phyloP scores from a whole-genome alignment of 1,140 invertebrate species.

The Spodoptera frugiperda region DNA sequence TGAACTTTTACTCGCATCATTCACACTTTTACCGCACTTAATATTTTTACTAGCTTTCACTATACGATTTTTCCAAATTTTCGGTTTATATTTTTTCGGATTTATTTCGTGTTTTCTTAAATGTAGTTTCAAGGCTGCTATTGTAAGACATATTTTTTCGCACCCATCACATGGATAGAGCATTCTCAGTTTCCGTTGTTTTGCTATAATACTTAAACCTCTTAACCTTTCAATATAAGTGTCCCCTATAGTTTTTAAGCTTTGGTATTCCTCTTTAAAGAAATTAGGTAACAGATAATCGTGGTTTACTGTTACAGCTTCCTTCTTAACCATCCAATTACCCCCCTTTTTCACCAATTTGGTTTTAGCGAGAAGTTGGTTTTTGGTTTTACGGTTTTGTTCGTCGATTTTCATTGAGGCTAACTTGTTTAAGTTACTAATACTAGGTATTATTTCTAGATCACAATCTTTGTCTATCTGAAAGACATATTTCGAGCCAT shows the following conservation, averaged over 20 bases:
- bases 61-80: constrained; percentile 72
- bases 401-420: constrained; percentile 67
- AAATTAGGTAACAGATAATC: constrained; percentile 62
- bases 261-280: constrained; percentile 47
- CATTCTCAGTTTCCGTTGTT: constrained; percentile 63
- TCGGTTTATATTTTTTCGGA: constrained; percentile 70
- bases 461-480: constrained; percentile 56
- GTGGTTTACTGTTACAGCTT: constrained; percentile 49
- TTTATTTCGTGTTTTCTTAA: constrained; percentile 64
- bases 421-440: constrained; percentile 69
- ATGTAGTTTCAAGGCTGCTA: constrained; percentile 71
- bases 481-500: constrained; percentile 64
- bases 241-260: constrained; percentile 47
- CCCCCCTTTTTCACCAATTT: constrained; percentile 71
- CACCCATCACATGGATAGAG: constrained; percentile 72
- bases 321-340: constrained; percentile 70
- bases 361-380: constrained; percentile 60
- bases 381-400: constrained; percentile 56
- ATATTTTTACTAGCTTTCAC: constrained; percentile 12
- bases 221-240: constrained; percentile 63
- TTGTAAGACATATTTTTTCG: constrained; percentile 70
- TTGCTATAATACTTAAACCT: constrained; percentile 57
- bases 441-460: constrained; percentile 71
- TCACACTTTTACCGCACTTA: not conserved
- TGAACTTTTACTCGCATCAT: constrained; percentile 4